These are phyloP conservation scores for Acipenser ruthenus DNA, from an alignment of 2,797 vertebrate species.

Conservation along the genomic window DNA sequence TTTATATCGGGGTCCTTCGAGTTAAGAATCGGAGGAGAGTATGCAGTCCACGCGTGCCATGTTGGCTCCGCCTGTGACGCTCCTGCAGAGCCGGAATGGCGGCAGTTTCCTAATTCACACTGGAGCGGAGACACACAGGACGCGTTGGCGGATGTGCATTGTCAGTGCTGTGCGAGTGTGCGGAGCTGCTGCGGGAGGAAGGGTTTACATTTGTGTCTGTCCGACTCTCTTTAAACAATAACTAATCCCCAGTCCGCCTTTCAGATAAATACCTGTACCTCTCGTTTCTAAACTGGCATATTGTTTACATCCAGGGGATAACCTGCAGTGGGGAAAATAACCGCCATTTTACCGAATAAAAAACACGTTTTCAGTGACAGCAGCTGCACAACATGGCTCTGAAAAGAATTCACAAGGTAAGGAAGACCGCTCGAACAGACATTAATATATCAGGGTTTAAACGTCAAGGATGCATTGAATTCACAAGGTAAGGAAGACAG, in stretches of 20 bases:
- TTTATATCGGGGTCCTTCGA: too few species aligned
- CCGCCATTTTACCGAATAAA: conserved; percentile 59
- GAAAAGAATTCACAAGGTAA: conserved; percentile 83
- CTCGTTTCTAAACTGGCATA: conserved; percentile 28
- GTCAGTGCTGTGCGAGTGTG: conserved; percentile 51
- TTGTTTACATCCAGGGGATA: conserved; percentile 6
- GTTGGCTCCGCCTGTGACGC: too few species aligned
- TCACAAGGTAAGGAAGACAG: neutral
- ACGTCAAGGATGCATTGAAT: too few species aligned
- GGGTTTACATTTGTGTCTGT: conserved; percentile 61
- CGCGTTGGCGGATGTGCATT: conserved; percentile 1
- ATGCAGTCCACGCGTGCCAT: too few species aligned
- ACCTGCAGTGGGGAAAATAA: conserved; percentile 40
- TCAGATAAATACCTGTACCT: conserved; percentile 25
- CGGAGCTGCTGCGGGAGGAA: conserved; percentile 70
- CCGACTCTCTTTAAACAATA: conserved; percentile 52
- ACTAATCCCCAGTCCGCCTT: conserved; percentile 31
- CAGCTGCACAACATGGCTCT: conserved; percentile 77
- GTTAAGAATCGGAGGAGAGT: too few species aligned
- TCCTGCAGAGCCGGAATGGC: too few species aligned
- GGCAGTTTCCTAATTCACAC: too few species aligned
- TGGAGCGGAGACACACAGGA: too few species aligned
- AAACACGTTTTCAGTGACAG: conserved; percentile 66
- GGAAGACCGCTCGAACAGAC: too few species aligned
- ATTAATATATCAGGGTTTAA: too few species aligned